phyloP scores from a whole-genome alignment of 37 sponge, comb jelly and placozoan species.

The Diacarnus erythraeanus region DNA sequence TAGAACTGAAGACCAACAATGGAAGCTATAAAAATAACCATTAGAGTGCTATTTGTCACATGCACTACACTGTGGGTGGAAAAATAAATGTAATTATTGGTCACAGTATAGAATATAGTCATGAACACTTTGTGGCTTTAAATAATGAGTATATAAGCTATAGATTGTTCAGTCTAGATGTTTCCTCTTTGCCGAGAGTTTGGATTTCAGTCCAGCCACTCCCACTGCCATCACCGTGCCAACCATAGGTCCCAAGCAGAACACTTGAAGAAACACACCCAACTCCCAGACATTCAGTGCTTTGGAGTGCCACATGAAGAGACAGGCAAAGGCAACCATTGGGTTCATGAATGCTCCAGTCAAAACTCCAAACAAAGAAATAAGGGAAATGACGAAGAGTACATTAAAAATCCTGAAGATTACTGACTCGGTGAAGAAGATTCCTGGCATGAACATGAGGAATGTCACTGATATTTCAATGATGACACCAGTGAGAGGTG shows the following conservation, averaged over 20 bases:
- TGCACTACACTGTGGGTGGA: too few relatives aligned
- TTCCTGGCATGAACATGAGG: neutral
- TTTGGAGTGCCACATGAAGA: conserved; percentile 19
- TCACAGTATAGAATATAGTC: too few relatives aligned
- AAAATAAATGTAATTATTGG: too few relatives aligned
- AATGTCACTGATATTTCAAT: conserved; percentile 9
- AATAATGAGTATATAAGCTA: too few relatives aligned
- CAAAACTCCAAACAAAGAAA: neutral
- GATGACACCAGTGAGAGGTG: neutral
- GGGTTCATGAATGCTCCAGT: conserved; percentile 54
- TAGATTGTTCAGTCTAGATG: neutral
- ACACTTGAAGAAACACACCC: conserved; percentile 4
- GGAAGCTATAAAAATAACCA: too few relatives aligned
- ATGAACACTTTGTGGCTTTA: too few relatives aligned
- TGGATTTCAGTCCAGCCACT: conserved; percentile 3
- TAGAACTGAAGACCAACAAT: too few relatives aligned
- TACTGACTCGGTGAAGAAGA: neutral
- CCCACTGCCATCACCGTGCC: conserved; percentile 19
- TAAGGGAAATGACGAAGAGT: neutral
- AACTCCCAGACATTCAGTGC: neutral
- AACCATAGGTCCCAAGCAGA: conserved; percentile 35
- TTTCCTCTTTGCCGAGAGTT: neutral
- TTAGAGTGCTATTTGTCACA: too few relatives aligned
- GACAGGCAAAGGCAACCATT: conserved; percentile 22
- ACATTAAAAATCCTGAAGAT: neutral